Percentiles rank a stretch among this genome's conserved stretches.
phyloP scores from a whole-genome alignment of 2,888 invertebrate species.

The Ditula angustiorana region DNA sequence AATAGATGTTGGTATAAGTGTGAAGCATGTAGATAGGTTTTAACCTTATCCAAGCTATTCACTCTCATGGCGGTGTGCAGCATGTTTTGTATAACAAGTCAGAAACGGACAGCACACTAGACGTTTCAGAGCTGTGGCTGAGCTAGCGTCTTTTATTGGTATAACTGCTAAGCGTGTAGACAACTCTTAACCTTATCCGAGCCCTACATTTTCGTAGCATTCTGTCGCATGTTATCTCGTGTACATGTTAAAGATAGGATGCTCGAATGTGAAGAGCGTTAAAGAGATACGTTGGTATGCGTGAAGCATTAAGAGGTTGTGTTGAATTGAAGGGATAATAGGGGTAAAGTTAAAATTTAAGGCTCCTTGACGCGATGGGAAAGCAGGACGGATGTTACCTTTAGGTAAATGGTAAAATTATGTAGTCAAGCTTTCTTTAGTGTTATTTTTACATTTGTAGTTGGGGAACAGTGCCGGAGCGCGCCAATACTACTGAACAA shows the following conservation, averaged over 20 bases:
- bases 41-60: neutral
- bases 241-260: neutral
- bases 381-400: neutral
- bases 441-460: neutral
- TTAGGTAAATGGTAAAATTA: neutral
- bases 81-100: neutral
- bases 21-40: neutral
- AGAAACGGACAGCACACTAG: neutral
- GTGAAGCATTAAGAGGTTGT: neutral
- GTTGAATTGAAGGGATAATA: neutral
- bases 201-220: neutral
- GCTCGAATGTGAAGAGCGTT: neutral
- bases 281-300: neutral
- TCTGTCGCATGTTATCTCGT: neutral
- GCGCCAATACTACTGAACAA: slow-evolving; percentile 11
- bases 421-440: no score
- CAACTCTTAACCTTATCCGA: neutral
- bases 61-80: neutral
- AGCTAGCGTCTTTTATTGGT: no score
- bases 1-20: neutral
- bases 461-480: neutral
- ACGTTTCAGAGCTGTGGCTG: no score
- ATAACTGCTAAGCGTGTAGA: neutral
- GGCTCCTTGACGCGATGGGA: neutral
- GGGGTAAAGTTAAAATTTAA: slow-evolving; percentile 2